Conservation (phyloP, 2,888 invertebrate species). For the Apodemia arnacis region DNA sequence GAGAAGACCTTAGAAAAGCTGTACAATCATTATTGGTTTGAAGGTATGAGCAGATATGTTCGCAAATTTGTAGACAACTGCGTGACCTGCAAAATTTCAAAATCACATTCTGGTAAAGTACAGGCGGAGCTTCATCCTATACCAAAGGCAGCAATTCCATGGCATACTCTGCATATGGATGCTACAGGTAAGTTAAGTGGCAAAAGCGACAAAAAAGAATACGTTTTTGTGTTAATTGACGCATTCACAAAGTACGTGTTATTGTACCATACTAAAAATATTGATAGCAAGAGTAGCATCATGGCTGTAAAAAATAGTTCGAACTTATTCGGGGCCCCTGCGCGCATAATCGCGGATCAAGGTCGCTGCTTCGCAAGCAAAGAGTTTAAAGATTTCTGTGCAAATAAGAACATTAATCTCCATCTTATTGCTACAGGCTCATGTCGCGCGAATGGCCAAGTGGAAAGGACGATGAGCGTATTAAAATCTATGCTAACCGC, state of each 20-base stretch:
- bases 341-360: conserved; percentile 59
- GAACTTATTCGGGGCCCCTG: conserved; percentile 62
- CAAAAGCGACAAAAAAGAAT: conserved; percentile 82
- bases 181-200: conserved; percentile 82
- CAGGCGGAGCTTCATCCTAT: too few species aligned
- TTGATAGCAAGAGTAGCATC: too few species aligned
- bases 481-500: neutral
- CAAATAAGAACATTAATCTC: neutral
- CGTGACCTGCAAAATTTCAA: too few species aligned
- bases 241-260: conserved; percentile 77
- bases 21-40: too few species aligned
- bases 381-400: neutral
- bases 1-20: too few species aligned
- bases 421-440: neutral
- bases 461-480: neutral
- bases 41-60: too few species aligned
- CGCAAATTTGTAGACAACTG: too few species aligned
- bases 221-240: conserved; percentile 83
- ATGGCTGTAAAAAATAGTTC: conserved; percentile 33
- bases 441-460: neutral
- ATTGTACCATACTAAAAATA: too few species aligned
- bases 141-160: conserved; percentile 32
- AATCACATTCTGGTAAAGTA: too few species aligned
- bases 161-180: conserved; percentile 86
- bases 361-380: conserved; percentile 44